These are phyloP conservation scores for Diachasmimorpha longicaudata DNA, from an alignment of 1,140 invertebrate genomes.

Conservation along the genomic window DNA sequence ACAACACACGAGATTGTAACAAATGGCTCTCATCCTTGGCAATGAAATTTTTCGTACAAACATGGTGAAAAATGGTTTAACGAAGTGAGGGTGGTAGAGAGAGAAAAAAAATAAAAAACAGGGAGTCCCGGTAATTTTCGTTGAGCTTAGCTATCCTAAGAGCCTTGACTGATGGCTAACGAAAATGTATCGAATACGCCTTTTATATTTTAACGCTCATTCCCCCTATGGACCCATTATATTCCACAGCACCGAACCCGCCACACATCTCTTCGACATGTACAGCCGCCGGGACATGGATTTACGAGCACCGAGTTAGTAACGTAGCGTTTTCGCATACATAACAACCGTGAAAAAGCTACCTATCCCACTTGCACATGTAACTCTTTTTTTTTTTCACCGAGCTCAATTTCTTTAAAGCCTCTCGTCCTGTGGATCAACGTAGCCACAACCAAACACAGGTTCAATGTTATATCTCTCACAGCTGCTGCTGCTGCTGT, in stretches of 20 bases:
- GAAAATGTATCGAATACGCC: not conserved
- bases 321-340: not conserved
- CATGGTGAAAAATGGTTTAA: not conserved
- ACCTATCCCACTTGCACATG: not conserved
- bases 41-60: conserved; percentile 1
- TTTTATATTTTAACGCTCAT: not conserved
- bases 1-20: not conserved
- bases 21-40: not conserved
- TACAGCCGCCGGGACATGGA: not conserved
- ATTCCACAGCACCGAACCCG: not conserved
- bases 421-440: not conserved
- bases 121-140: not conserved
- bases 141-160: not conserved
- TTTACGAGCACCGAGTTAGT: conserved; percentile 2
- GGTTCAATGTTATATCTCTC: not conserved
- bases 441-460: not conserved
- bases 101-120: not conserved
- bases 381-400: not conserved
- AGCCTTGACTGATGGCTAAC: not conserved
- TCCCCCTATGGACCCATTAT: not conserved
- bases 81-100: not conserved
- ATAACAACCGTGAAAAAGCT: not conserved
- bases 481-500: not conserved
- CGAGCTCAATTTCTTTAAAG: not conserved
- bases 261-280: conserved; percentile 1